These are phyloP conservation scores for Nipponia nippon DNA, from an alignment of 2,113 vertebrate genomes.

Conservation along the genomic window DNA sequence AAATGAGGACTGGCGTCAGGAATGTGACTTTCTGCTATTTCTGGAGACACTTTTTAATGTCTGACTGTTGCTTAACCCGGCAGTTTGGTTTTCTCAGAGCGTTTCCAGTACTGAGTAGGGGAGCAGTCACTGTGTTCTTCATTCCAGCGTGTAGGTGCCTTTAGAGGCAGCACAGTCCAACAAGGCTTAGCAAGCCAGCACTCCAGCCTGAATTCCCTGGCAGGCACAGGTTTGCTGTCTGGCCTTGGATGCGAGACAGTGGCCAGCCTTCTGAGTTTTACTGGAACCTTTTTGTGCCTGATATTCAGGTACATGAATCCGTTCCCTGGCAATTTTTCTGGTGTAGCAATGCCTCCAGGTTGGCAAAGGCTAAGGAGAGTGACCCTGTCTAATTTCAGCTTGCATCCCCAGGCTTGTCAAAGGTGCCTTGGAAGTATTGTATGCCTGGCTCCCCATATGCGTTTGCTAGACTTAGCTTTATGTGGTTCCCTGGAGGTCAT, in stretches of 20 bases:
- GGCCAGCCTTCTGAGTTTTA: background rate
- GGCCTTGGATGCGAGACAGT: background rate
- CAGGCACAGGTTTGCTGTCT: background rate
- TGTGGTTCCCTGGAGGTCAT: background rate
- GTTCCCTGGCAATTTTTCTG: background rate
- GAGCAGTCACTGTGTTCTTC: background rate
- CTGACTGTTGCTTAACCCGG: background rate
- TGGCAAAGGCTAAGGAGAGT: background rate
- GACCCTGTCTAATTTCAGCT: background rate
- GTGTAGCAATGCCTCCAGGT: background rate
- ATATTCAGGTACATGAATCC: background rate
- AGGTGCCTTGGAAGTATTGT: background rate
- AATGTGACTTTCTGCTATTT: background rate
- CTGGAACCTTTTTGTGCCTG: background rate
- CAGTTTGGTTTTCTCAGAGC: background rate
- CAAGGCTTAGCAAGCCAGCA: background rate
- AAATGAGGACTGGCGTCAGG: background rate
- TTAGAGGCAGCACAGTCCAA: background rate
- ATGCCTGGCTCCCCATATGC: accelerated
- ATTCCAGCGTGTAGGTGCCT: background rate
- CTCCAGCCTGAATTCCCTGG: background rate
- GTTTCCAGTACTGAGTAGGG: background rate
- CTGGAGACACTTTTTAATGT: background rate
- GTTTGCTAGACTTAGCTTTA: background rate
- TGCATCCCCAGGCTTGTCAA: background rate